Conservation (phyloP, 2,113 vertebrate genomes). For the Myrmecophaga tridactyla region DNA sequence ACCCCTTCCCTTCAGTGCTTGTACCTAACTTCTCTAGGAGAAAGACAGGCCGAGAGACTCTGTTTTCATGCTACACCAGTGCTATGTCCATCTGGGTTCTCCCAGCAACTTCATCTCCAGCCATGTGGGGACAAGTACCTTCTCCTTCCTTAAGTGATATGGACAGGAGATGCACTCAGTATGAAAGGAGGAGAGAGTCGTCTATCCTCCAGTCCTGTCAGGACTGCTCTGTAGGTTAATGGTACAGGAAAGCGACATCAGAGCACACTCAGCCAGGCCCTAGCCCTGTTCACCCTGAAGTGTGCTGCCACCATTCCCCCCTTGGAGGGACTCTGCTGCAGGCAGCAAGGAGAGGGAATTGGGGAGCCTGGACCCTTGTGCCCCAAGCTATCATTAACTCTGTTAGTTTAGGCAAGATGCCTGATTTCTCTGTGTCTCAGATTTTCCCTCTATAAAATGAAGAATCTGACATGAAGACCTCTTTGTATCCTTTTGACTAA, state of each 20-base stretch:
- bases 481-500: background rate
- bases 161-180: background rate
- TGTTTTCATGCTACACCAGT: background rate
- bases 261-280: background rate
- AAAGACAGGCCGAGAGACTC: background rate
- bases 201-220: background rate
- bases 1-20: background rate
- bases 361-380: background rate
- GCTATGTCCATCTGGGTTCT: background rate
- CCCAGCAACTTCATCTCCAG: background rate
- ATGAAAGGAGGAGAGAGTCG: background rate
- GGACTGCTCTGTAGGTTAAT: background rate
- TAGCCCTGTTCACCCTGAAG: background rate
- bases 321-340: background rate
- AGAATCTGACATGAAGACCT: background rate
- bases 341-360: background rate
- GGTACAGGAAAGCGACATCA: background rate
- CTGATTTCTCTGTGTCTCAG: background rate
- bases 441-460: background rate
- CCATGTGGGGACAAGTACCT: fast-evolving
- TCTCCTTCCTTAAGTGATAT: no score
- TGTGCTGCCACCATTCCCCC: background rate
- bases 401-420: background rate
- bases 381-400: background rate
- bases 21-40: background rate